phyloP scores from a whole-genome alignment of 30 jellyfish, hydroid and myxozoan genomes.

The Rhopilema esculentum region DNA sequence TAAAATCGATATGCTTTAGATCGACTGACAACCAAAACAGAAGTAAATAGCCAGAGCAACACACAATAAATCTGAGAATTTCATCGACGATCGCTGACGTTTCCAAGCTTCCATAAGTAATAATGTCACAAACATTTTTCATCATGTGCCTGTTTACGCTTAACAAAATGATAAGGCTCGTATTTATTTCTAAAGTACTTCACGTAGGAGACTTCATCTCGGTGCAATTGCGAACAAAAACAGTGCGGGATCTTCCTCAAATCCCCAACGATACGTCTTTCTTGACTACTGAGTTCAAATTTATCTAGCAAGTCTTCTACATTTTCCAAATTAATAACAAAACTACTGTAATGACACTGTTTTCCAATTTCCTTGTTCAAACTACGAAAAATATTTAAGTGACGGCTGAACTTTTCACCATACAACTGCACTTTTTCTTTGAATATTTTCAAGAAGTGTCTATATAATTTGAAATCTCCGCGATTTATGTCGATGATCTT shows the following conservation, averaged over 20 bases:
- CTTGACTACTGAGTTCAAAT: slow-evolving; percentile 8
- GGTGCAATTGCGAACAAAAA: slow-evolving; percentile 64
- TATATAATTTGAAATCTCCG: slow-evolving; percentile 63
- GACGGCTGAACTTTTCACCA: slow-evolving; percentile 51
- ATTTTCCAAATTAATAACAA: background rate
- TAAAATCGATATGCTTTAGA: no score
- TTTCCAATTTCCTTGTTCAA: slow-evolving; percentile 27
- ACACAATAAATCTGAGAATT: no score
- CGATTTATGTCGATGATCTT: slow-evolving; percentile 47
- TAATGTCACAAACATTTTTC: background rate
- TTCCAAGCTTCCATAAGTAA: no score
- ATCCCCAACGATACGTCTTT: slow-evolving; percentile 31
- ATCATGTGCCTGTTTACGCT: background rate
- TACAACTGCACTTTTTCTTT: slow-evolving; percentile 21
- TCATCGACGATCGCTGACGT: no score
- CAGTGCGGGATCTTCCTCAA: slow-evolving; percentile 38
- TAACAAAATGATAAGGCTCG: slow-evolving; percentile 60
- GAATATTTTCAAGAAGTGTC: slow-evolving; percentile 57
- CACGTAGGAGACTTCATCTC: slow-evolving; percentile 67
- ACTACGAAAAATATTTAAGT: slow-evolving; percentile 55
- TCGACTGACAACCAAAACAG: no score
- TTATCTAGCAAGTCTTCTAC: slow-evolving; percentile 15
- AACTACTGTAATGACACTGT: slow-evolving; percentile 26
- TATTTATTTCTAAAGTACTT: slow-evolving; percentile 56
- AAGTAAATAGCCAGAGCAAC: no score